Base-by-base conservation (phyloP, 2,888 invertebrate species). In the Drosophila limbata region DNA sequence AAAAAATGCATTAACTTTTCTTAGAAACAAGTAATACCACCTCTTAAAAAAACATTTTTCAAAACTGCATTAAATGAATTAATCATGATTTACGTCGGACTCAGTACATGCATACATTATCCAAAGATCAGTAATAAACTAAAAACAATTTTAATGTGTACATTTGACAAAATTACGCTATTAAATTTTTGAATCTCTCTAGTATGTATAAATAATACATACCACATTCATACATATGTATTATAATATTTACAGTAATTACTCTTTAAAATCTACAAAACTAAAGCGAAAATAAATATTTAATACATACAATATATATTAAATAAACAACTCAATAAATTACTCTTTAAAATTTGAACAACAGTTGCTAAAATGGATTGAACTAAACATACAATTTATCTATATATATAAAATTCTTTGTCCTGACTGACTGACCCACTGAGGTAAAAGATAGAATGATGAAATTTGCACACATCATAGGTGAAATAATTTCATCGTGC, bases 171-270 rank as follows among this genome's bases (percentile, higher is more conserved):
- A 47, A 53, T 45, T 52, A 56, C 52, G 62, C 71, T 71, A 19
- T 19, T n/a, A 69, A 76, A 76, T 75, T 81, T 78, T 81, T 74
- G 52, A 64, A 71, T 72, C 63, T 81, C 47, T 61, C 56, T 55
- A 78, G 60, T 73, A 73, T 52, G 72, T 65, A 66, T 66, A 60
- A 59, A 47, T 37, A 60, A 15, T 40, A 69, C 33, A 48, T 59
- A 59, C 62, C 44, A 68, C 48, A 56, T 52, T 13, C 40, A 42
- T 40, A 19, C 31, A 47, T 55, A 40, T 53, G 47, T 57, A 62
- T 61, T 50, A 72, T 67, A 59, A 62, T 45, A 55, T 59, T 59
- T 52, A 57, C n/a, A 15, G 31, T 17, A 47, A 69, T 78, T 83
- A 67, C 73, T 68, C 75, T 69, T 75, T 69, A 47, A 63, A 70